phyloP scores from a whole-genome alignment of 2,888 invertebrate genomes.

The Drosophila formosana region DNA sequence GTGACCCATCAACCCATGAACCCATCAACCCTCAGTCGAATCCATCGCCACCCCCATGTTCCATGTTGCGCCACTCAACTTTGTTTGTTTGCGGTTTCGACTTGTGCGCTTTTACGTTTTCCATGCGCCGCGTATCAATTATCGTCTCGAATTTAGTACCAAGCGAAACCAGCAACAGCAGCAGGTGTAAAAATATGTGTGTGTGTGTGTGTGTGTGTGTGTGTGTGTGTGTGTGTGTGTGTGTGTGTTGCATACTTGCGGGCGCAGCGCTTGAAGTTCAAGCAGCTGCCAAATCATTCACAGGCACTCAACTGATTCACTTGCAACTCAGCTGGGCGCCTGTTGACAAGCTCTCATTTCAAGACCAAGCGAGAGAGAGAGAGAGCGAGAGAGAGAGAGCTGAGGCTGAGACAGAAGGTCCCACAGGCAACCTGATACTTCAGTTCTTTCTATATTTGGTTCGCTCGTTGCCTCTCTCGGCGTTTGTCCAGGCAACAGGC shows the following conservation, averaged over 20 bases:
- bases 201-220: too few species aligned
- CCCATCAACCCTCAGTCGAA: background rate
- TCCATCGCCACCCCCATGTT: background rate
- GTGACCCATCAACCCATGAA: slow-evolving; percentile 4
- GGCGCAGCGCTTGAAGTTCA: slow-evolving; percentile 67
- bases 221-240: too few species aligned
- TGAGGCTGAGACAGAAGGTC: slow-evolving; percentile 28
- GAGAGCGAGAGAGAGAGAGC: slow-evolving; percentile 16
- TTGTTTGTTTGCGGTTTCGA: slow-evolving; percentile 75
- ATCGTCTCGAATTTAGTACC: slow-evolving; percentile 71
- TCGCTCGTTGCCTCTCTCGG: slow-evolving; percentile 3
- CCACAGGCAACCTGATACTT: slow-evolving; percentile 56
- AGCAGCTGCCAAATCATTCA: slow-evolving; percentile 19
- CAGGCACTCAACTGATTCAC: slow-evolving; percentile 22
- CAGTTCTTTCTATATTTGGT: slow-evolving; percentile 18
- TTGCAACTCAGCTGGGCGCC: slow-evolving; percentile 35
- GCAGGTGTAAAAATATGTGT: slow-evolving; percentile 2
- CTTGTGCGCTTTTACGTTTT: slow-evolving; percentile 70
- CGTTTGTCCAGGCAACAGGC: slow-evolving; percentile 27
- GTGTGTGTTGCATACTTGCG: slow-evolving; percentile 66
- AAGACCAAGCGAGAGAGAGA: slow-evolving; percentile 19
- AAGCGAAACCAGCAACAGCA: slow-evolving; percentile 10
- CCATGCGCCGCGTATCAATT: slow-evolving; percentile 69
- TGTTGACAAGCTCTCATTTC: slow-evolving; percentile 57
- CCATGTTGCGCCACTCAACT: slow-evolving; percentile 45